These are phyloP conservation scores for Drosophila varians DNA, from an alignment of 1,140 invertebrate genomes.

Conservation along the genomic window DNA sequence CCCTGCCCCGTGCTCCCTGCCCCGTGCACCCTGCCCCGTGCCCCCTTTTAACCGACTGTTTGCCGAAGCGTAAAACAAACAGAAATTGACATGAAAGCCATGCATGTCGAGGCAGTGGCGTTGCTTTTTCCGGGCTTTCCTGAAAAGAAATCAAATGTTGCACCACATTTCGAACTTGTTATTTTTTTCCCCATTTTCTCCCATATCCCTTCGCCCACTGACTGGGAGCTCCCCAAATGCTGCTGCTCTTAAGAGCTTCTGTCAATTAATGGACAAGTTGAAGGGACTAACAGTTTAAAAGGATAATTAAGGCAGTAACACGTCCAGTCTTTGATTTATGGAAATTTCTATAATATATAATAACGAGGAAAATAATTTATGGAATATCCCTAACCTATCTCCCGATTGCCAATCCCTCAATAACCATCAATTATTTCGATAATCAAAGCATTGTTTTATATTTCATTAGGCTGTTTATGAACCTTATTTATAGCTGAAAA, in stretches of 20 bases:
- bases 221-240: not conserved
- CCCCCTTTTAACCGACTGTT: slow-evolving; percentile 40
- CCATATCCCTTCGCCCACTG: not conserved
- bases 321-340: no score
- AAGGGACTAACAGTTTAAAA: not conserved
- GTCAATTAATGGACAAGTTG: not conserved
- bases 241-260: not conserved
- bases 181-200: slow-evolving; percentile 9
- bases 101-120: not conserved
- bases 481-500: slow-evolving; percentile 9
- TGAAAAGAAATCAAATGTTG: slow-evolving; percentile 72
- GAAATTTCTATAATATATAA: no score
- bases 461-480: not conserved
- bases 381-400: not conserved
- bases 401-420: not conserved
- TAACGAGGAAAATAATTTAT: not conserved
- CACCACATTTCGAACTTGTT: slow-evolving; percentile 49
- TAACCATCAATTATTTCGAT: not conserved
- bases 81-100: slow-evolving; percentile 68
- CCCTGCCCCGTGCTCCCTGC: not conserved
- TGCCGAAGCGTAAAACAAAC: slow-evolving; percentile 69
- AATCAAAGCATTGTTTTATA: not conserved
- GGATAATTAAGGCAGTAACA: no score
- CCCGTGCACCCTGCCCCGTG: not conserved
- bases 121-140: not conserved